Evolutionary conservation across 2,113 vertebrate species (phyloP), one percentile per base, ranked within the genome.

Genomic region (Bos indicus): DNA sequence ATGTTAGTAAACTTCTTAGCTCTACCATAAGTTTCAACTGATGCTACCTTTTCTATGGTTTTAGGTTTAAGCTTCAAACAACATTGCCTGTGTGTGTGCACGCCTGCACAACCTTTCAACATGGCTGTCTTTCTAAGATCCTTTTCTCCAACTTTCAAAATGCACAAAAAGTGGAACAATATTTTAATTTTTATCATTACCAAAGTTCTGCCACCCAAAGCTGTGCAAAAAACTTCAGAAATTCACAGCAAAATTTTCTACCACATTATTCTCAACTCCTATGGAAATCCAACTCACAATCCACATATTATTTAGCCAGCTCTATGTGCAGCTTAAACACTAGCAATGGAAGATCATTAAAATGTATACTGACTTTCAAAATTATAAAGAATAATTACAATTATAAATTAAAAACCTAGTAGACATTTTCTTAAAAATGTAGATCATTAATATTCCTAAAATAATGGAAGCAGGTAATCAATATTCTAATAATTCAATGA

Each of bases 31-130:
- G 40, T 94, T 86, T 96, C 48, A 97, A 85, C 3, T 90, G 33
- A 95, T 91, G 48, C 59, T 92, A 95, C 54, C 8, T 92, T 92
- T 95, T 59, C 88, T 96, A 60, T 92, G 64, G 48, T 80, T 93
- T 88, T 56, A 92, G 19, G 96, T 96, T 94, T 67, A 93, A 92
- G 46, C 46, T 97, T 85, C 93, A 91, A 97, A 92, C 87, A 92
- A 88, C 12, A 71, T 5, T 93, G 40, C 82, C 40, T 64, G 6
- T n/a, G 54, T 51, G 30, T 67, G 15, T 51, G 13, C 33, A 81
- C 3, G 33, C 26, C 33, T 12, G 25, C 3, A 33, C 67, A 64
- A 59, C 28, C 57, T 92, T 91, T 96, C 52, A 92, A 91, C 17
- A 77, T 71, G 48, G 7, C n/a, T 97, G n/a, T 43, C 71, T 81